Evolutionary conservation across 2,888 invertebrate species (phyloP).

Genomic region (Mechanitis messenoides): DNA sequence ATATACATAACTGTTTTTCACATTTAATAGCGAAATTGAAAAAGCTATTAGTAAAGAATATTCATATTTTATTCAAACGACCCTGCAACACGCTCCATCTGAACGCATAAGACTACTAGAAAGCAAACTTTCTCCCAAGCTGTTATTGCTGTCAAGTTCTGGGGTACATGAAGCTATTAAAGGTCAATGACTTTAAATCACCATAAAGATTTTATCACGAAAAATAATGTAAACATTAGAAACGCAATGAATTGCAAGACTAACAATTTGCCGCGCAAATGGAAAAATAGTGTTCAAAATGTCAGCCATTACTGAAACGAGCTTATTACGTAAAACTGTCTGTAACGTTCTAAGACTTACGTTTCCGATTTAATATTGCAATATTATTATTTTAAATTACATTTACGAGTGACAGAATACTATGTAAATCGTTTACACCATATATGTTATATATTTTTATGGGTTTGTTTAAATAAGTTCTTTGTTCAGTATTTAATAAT

Average conservation of each 20-base stretch:
- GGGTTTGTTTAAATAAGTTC: neutral
- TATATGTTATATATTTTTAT: neutral
- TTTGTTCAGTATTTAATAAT: too few species aligned
- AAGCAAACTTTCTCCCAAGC: slow-evolving; percentile 50
- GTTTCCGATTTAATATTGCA: slow-evolving; percentile 2
- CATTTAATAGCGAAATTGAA: slow-evolving; percentile 18
- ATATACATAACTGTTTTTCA: slow-evolving; percentile 11
- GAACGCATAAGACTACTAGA: slow-evolving; percentile 50
- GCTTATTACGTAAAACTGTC: slow-evolving; percentile 5
- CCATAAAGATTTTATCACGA: slow-evolving; percentile 3
- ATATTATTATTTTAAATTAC: neutral
- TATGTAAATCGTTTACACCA: neutral
- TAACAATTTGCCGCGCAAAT: neutral
- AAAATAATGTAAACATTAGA: slow-evolving; percentile 4
- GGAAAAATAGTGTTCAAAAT: neutral
- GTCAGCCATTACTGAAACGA: slow-evolving; percentile 1
- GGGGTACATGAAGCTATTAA: neutral
- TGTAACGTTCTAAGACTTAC: neutral
- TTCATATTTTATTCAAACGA: slow-evolving; percentile 32
- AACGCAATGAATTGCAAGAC: neutral
- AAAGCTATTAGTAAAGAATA: neutral
- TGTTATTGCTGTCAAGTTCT: slow-evolving; percentile 23
- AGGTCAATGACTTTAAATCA: slow-evolving; percentile 3
- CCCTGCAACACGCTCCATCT: slow-evolving; percentile 42
- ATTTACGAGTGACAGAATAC: neutral